Evolutionary conservation across 2,797 vertebrate species (phyloP), one percentile per base, ranked within the genome.

Genomic region (Chelmon rostratus): DNA sequence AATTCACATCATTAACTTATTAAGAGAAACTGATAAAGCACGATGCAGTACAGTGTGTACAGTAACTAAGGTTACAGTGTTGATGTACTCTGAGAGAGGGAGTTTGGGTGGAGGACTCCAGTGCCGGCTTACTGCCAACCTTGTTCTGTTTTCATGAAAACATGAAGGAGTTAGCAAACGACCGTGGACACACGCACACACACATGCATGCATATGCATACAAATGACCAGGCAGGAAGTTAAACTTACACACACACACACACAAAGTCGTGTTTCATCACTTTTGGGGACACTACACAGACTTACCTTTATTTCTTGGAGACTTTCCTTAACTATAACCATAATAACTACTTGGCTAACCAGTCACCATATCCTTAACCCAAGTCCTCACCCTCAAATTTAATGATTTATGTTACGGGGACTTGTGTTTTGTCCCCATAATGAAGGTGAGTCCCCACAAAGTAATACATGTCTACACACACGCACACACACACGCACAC

Each of bases 191-290:
- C 64, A 73, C 64, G 72, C n/a, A 76, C 40, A 73, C 47, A 61
- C n/a, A 73, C 59, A 62, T 54, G 38, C 23, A 56, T 56, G 67
- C 53, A 68, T 31, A 31, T 71, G 76, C 83, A 90, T 84, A 86
- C 85, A 90, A 88, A 93, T 90, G 77, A 78, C 68, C 79, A 64
- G 37, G 59, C 65, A n/a, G n/a, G n/a, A n/a, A n/a, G n/a, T 81
- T 79, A 28, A 84, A 87, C 50, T 70, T 75, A 83, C 61, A 74
- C 71, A 82, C 58, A 75, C 40, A 56, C 57, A 59, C n/a, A 75
- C 67, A 66, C 68, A 75, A n/a, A n/a, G 28, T 28, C 28, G 28
- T 3, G 3, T 28, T 28, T 28, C 3, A 28, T 28, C 28, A 2
- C 28, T 28, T 28, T 2, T 28, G 28, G 28, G 28, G 28, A 28